Evolutionary conservation across 1,140 invertebrate genomes (phyloP), one percentile per base, ranked within the genome.

Genomic region (Apocrypta bakeri): DNA sequence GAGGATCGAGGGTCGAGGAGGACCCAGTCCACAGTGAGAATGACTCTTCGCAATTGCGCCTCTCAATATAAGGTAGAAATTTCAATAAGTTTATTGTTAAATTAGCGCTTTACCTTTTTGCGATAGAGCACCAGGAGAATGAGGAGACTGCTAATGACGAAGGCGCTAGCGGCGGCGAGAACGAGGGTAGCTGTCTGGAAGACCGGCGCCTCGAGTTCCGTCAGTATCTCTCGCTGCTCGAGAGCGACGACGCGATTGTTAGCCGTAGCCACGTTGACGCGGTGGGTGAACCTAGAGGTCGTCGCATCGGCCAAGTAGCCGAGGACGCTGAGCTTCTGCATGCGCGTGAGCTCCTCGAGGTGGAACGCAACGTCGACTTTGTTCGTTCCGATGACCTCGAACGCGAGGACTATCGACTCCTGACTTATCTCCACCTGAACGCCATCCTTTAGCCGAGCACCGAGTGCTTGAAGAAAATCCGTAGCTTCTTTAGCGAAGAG

Each of bases 101-200:
- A 3, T 9, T 61, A 14, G 0, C 21, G 61, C 61, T 1, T 63
- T 8, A 93, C 93, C 88, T 94, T 94, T 85, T 93, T 93, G 61
- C 93, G 92, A 88, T 96, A 96, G 17, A 96, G 91, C 90, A 95
- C 94, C 12, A 95, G 91, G 6, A 96, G 90, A 21, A 96, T 93
- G 14, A 94, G 93, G 24, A 96, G 90, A 63, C 95, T 94, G 87
- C 94, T 95, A 84, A 96, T 95, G 74, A 96, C 93, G 86, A 96
- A 96, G 14, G 95, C 95, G 33, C 95, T 95, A 1, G 94, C 94
- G 0, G 94, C 94, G 6, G 94, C 95, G 29, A 96, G 90, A 6
- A 95, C 94, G 75, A 96, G 93, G 6, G 95, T 92, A 21, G 95
- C 94, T 1, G 95, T 95, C 86, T 95, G 94, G 88, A 95, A 96